phyloP scores from a whole-genome alignment of 2,888 invertebrate genomes.

The Ctenicera cuprea region DNA sequence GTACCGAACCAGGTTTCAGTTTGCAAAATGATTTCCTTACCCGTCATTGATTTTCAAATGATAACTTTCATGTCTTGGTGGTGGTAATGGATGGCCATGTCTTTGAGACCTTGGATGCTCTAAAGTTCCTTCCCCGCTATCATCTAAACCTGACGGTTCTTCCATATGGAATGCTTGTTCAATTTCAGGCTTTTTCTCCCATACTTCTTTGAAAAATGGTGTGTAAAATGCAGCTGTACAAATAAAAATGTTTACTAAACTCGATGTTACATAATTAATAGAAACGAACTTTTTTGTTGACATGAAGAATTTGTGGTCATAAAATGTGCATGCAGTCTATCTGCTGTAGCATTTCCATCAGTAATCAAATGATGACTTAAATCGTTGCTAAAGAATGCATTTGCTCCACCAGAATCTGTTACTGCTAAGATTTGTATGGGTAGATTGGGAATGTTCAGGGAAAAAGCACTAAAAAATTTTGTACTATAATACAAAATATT shows the following conservation, averaged over 20 bases:
- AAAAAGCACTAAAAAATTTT: conserved; percentile 84
- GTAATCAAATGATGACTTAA: conserved; percentile 92
- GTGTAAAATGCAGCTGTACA: conserved; percentile 91
- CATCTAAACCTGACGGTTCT: conserved; percentile 77
- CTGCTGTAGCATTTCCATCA: conserved; percentile 94
- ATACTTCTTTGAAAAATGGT: conserved; percentile 96
- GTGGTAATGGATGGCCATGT: conserved; percentile 76
- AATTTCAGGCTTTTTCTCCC: conserved; percentile 96
- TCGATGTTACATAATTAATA: not conserved
- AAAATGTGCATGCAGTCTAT: conserved; percentile 92
- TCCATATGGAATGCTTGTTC: conserved; percentile 95
- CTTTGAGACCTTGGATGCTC: conserved; percentile 82
- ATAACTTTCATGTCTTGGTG: conserved; percentile 87
- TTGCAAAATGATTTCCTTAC: conserved; percentile 63
- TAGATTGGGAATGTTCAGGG: conserved; percentile 93
- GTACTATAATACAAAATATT: not conserved
- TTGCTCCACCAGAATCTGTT: conserved; percentile 92
- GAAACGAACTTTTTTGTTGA: conserved; percentile 86
- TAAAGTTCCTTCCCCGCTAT: conserved; percentile 82
- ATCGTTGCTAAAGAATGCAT: conserved; percentile 93
- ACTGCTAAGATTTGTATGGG: conserved; percentile 96
- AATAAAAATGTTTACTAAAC: conserved; percentile 21
- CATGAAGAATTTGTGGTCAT: conserved; percentile 91
- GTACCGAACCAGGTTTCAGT: not conserved
- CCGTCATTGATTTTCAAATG: conserved; percentile 80